Evolutionary conservation across 1,140 invertebrate genomes (phyloP).

Genomic region (Oscheius sp.): DNA sequence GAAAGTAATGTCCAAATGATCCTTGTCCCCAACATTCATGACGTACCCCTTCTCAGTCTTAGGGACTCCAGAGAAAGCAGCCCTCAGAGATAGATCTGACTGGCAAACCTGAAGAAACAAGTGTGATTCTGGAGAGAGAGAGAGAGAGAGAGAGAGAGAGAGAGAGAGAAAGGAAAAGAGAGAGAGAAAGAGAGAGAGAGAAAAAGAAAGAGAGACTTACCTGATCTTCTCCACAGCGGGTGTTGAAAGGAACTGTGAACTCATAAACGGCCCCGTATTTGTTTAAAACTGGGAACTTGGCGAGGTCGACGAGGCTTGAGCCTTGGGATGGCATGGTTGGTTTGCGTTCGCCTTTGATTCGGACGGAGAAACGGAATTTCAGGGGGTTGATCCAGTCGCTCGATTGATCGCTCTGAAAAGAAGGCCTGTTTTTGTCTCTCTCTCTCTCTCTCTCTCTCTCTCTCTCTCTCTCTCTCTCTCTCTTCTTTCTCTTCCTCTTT

Average conservation of each 20-base stretch:
- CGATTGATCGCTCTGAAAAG: slow-evolving; percentile 30
- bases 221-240: slow-evolving; percentile 36
- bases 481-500: slow-evolving; percentile 35
- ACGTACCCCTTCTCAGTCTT: slow-evolving; percentile 27
- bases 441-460: too few species aligned
- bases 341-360: slow-evolving; percentile 40
- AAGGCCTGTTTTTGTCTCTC: not conserved
- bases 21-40: slow-evolving; percentile 37
- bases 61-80: slow-evolving; percentile 24
- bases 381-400: slow-evolving; percentile 57
- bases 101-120: slow-evolving; percentile 20
- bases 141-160: too few species aligned
- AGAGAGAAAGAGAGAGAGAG: too few species aligned
- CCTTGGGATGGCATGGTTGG: slow-evolving; percentile 21
- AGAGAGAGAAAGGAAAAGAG: too few species aligned
- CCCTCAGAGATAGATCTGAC: slow-evolving; percentile 32
- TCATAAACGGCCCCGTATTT: slow-evolving; percentile 29
- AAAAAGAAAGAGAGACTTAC: too few species aligned
- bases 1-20: slow-evolving; percentile 29
- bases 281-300: slow-evolving; percentile 28
- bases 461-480: too few species aligned
- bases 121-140: too few species aligned
- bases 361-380: slow-evolving; percentile 54
- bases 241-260: slow-evolving; percentile 37
- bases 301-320: slow-evolving; percentile 25